Evolutionary conservation across 2,113 vertebrate species (phyloP).

Genomic region (Zootoca vivipara): DNA sequence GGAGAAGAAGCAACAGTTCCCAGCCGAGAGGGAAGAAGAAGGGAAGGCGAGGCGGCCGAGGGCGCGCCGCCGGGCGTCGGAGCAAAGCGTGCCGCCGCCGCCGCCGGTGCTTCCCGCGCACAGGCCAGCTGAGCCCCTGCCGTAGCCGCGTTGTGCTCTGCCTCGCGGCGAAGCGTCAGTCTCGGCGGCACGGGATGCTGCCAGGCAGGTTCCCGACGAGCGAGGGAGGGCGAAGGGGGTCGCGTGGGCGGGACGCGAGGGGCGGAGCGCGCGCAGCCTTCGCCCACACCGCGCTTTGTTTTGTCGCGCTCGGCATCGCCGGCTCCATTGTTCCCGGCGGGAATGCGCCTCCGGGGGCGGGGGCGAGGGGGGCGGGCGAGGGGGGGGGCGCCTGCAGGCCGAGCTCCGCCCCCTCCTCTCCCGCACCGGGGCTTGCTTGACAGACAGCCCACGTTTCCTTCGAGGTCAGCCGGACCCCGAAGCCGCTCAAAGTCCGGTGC

Average conservation of each 20-base stretch:
- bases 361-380: neutral
- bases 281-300: conserved; percentile 22
- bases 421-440: neutral
- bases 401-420: neutral
- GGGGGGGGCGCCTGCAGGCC: too few relatives aligned
- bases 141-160: too few relatives aligned
- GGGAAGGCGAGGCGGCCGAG: neutral
- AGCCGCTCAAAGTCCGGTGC: fast-evolving
- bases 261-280: conserved; percentile 3
- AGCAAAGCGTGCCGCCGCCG: neutral
- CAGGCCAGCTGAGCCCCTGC: too few relatives aligned
- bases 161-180: neutral
- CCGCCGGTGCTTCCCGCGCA: neutral
- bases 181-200: neutral
- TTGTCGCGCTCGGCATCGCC: neutral
- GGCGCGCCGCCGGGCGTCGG: neutral
- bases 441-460: neutral
- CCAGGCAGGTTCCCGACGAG: neutral
- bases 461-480: neutral
- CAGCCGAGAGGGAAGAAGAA: neutral
- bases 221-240: too few relatives aligned
- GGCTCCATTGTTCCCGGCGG: neutral
- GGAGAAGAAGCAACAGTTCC: neutral
- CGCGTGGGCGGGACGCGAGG: neutral
- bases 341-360: neutral